Evolutionary conservation across 2,113 vertebrate genomes (phyloP).

Genomic region (Scortum barcoo): DNA sequence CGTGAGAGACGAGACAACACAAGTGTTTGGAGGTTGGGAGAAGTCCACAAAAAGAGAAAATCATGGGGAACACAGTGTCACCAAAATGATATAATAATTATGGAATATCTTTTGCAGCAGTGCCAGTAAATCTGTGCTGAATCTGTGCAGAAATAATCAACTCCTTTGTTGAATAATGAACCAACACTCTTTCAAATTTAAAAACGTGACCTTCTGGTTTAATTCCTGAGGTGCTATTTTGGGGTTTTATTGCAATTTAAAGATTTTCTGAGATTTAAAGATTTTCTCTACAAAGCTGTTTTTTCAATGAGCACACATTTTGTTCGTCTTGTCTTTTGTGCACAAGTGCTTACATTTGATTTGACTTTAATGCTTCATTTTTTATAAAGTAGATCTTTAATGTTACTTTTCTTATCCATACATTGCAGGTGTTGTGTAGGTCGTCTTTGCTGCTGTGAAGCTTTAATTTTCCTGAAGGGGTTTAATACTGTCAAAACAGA

Average conservation of each 20-base stretch:
- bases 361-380: background rate
- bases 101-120: background rate
- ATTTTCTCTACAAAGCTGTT: background rate
- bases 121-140: background rate
- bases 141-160: background rate
- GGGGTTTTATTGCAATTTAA: background rate
- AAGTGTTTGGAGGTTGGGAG: background rate
- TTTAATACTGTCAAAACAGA: no score
- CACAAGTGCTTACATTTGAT: no score
- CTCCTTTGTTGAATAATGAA: background rate
- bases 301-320: background rate
- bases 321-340: background rate
- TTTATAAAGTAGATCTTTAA: background rate
- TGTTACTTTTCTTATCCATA: no score
- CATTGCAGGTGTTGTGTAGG: no score
- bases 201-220: background rate
- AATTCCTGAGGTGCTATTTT: background rate
- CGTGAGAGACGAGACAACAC: background rate
- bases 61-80: constrained; percentile 2
- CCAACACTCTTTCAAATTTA: background rate
- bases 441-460: no score
- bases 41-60: background rate
- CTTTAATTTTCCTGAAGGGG: no score
- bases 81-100: background rate
- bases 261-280: background rate